Evolutionary conservation across 2,797 vertebrate genomes (phyloP).

Genomic region (Pseudopleuronectes americanus): DNA sequence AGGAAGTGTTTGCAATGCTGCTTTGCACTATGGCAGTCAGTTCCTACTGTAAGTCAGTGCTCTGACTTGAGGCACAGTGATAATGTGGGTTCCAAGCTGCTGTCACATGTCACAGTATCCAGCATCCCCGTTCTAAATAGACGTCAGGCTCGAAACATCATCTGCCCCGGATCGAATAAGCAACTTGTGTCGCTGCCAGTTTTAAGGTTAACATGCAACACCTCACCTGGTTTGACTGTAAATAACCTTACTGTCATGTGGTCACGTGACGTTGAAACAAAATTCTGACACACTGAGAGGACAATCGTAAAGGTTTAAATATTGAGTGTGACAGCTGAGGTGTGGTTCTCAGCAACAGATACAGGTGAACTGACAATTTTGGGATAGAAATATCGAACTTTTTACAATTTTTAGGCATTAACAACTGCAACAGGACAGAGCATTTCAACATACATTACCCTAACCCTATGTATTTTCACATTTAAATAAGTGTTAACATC

Average conservation of each 20-base stretch:
- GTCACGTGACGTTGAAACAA: constrained; percentile 12
- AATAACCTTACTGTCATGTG: constrained; percentile 3
- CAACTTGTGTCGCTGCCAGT: constrained; percentile 20
- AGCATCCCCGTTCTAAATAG: constrained; percentile 21
- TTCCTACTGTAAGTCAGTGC: neutral
- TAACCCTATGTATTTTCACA: constrained; percentile 5
- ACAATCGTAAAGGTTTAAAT: neutral
- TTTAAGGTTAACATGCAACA: constrained; percentile 22
- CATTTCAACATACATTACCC: neutral
- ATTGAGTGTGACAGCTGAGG: constrained; percentile 3
- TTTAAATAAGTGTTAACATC: neutral
- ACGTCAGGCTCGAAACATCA: constrained; percentile 27
- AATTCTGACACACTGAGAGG: neutral
- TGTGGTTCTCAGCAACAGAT: neutral
- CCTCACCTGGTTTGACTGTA: constrained; percentile 16
- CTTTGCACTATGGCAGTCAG: neutral
- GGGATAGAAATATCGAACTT: too few species aligned
- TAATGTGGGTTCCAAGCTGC: constrained; percentile 23
- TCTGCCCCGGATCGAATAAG: constrained; percentile 21
- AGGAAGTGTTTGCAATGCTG: constrained; percentile 6
- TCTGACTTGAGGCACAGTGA: neutral
- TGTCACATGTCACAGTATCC: constrained; percentile 2
- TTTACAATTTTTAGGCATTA: neutral
- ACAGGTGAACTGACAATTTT: neutral
- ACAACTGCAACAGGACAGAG: neutral